phyloP scores from a whole-genome alignment of 2,888 invertebrate genomes.

The Trachelus tabidus region DNA sequence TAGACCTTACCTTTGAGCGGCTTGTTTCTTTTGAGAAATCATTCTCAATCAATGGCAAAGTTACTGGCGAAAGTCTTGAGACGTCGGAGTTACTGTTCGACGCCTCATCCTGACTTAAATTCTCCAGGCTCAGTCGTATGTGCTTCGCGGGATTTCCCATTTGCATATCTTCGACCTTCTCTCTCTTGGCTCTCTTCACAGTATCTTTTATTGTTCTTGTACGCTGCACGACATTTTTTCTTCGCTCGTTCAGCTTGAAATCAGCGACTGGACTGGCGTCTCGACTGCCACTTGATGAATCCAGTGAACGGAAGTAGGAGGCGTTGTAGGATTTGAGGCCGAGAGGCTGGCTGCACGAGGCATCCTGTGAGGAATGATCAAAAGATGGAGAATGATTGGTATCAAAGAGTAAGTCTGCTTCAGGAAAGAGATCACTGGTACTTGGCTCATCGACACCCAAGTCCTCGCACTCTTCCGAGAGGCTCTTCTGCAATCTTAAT shows the following conservation, averaged over 20 bases:
- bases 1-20: conserved; percentile 39
- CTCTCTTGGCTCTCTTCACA: conserved; percentile 35
- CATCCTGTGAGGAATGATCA: conserved; percentile 71
- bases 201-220: conserved; percentile 40
- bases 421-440: conserved; percentile 83
- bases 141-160: conserved; percentile 42
- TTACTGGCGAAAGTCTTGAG: conserved; percentile 51
- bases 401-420: conserved; percentile 79
- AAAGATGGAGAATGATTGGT: conserved; percentile 77
- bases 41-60: conserved; percentile 43
- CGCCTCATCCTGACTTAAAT: conserved; percentile 57
- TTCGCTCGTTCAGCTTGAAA: conserved; percentile 50
- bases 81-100: conserved; percentile 57
- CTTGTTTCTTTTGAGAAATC: conserved; percentile 42
- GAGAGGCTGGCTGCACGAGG: conserved; percentile 60
- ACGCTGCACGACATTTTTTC: conserved; percentile 44
- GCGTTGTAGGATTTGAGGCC: conserved; percentile 55
- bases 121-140: conserved; percentile 51
- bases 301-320: conserved; percentile 61
- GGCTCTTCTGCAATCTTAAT: conserved; percentile 74
- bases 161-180: conserved; percentile 36
- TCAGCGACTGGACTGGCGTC: conserved; percentile 67
- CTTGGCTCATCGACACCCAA: conserved; percentile 83
- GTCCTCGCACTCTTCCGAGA: conserved; percentile 84
- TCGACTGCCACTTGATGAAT: conserved; percentile 64